Conservation (phyloP, 2,113 vertebrate species). For the Pampusana beccarii region DNA sequence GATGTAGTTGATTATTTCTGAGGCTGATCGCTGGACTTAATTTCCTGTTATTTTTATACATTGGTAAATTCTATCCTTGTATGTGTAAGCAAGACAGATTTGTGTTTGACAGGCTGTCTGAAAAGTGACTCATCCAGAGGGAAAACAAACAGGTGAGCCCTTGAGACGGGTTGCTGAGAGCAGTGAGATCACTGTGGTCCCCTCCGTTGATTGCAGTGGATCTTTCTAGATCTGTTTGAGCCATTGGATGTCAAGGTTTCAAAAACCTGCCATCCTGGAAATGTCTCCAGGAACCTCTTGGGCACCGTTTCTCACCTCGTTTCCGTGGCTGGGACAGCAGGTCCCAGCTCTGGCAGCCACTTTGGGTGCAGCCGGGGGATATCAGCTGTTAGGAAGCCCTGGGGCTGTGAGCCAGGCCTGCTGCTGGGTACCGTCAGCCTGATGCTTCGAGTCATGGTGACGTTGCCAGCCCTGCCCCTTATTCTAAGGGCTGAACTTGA, state of each 20-base stretch:
- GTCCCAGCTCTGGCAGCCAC: not conserved
- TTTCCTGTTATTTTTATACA: not conserved
- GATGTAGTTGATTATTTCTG: not conserved
- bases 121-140: not conserved
- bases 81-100: not conserved
- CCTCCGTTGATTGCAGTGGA: not conserved
- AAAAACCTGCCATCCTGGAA: not conserved
- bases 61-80: not conserved
- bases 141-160: not conserved
- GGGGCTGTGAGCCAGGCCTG: not conserved
- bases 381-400: not conserved
- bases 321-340: not conserved
- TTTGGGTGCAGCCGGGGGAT: not conserved
- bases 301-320: not conserved
- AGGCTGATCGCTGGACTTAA: not conserved
- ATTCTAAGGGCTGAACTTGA: not conserved
- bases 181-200: not conserved
- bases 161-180: not conserved
- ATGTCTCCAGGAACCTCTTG: not conserved
- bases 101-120: not conserved
- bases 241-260: not conserved
- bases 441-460: not conserved
- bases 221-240: not conserved
- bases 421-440: not conserved
- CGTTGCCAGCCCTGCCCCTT: not conserved